phyloP scores from a whole-genome alignment of 1,140 invertebrate species.

The Apis laboriosa region DNA sequence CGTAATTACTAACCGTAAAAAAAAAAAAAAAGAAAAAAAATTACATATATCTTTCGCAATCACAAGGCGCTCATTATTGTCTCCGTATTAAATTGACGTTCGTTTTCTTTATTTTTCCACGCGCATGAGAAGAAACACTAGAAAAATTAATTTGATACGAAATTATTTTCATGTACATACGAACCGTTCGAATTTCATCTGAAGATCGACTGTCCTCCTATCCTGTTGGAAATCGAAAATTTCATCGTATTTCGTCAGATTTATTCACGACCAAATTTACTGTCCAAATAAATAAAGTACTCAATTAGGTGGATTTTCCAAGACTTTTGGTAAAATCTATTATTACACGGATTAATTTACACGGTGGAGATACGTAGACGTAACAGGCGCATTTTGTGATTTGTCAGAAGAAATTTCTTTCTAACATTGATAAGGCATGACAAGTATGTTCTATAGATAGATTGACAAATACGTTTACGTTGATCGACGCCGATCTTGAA shows the following conservation, averaged over 20 bases:
- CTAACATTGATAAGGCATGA: constrained; percentile 12
- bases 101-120: constrained; percentile 59
- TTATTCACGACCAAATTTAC: not conserved
- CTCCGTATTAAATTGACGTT: constrained; percentile 29
- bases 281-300: not conserved
- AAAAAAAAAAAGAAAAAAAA: constrained; percentile 9
- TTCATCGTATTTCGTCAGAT: not conserved
- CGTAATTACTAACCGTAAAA: constrained; percentile 68
- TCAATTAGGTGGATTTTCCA: not conserved
- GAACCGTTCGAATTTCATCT: not conserved
- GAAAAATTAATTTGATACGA: too few species aligned
- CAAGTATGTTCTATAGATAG: constrained; percentile 5
- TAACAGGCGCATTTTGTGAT: constrained; percentile 19
- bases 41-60: constrained; percentile 43
- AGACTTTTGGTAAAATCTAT: not conserved
- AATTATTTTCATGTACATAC: not conserved
- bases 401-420: constrained; percentile 1
- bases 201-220: not conserved
- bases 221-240: not conserved
- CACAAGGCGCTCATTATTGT: constrained; percentile 35
- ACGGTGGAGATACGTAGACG: not conserved
- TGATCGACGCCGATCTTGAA: constrained; percentile 2
- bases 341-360: not conserved
- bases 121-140: not conserved
- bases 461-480: not conserved